Percentiles rank a stretch among this genome's conserved stretches.
Evolutionary conservation across 2,113 vertebrate genomes (phyloP).

Genomic region (Callocephalon fimbriatum): DNA sequence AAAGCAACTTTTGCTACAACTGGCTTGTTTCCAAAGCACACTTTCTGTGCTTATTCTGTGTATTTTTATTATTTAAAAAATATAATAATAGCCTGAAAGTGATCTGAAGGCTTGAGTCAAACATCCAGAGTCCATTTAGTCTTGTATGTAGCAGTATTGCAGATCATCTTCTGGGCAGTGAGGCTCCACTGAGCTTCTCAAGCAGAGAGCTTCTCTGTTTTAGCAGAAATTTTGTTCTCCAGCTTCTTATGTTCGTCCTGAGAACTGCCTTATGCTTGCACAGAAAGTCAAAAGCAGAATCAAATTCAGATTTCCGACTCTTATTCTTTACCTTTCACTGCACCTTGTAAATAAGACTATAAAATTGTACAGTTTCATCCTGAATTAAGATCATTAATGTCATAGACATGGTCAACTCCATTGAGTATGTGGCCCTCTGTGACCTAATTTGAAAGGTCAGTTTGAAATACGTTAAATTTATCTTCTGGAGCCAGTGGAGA

Average conservation of each 20-base stretch:
- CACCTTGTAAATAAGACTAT: not conserved
- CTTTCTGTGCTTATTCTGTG: not conserved
- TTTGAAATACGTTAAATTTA: not conserved
- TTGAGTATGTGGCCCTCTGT: not conserved
- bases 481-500: not conserved
- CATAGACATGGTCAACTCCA: not conserved
- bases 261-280: not conserved
- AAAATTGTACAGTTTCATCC: not conserved
- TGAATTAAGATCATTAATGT: not conserved
- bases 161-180: not conserved
- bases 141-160: not conserved
- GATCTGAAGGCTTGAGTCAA: not conserved
- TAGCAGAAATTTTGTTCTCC: not conserved
- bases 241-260: not conserved
- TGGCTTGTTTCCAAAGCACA: slow-evolving; percentile 29
- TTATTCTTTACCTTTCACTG: not conserved
- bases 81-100: not conserved
- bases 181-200: not conserved
- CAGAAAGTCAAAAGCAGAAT: not conserved
- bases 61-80: not conserved
- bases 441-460: not conserved
- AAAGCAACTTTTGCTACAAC: slow-evolving; percentile 38
- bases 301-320: not conserved
- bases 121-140: not conserved
- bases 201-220: not conserved